phyloP scores from a whole-genome alignment of 2,888 invertebrate genomes.

The Parascotia fuliginaria region DNA sequence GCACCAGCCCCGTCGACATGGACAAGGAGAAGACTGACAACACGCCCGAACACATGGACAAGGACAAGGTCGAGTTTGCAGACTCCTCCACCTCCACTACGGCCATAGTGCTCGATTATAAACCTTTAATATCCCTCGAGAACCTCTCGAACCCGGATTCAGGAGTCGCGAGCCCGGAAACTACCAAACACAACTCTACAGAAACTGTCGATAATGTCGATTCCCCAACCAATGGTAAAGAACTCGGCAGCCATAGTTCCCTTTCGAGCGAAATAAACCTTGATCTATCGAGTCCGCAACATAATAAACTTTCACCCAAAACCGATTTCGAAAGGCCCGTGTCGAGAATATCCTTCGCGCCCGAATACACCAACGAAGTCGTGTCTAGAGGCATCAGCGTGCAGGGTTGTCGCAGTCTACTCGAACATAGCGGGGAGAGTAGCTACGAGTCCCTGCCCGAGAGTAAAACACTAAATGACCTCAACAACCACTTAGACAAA shows the following conservation, averaged over 20 bases:
- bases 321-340: slow-evolving; percentile 72
- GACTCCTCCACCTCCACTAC: slow-evolving; percentile 69
- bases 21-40: slow-evolving; percentile 85
- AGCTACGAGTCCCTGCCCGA: slow-evolving; percentile 67
- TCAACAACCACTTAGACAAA: slow-evolving; percentile 68
- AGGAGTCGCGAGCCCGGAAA: slow-evolving; percentile 84
- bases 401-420: slow-evolving; percentile 66
- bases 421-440: slow-evolving; percentile 72
- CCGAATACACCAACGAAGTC: slow-evolving; percentile 74
- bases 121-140: slow-evolving; percentile 71
- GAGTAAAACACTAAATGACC: slow-evolving; percentile 56
- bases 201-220: slow-evolving; percentile 81
- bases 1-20: slow-evolving; percentile 76
- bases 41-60: slow-evolving; percentile 85
- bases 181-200: slow-evolving; percentile 84
- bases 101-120: slow-evolving; percentile 70
- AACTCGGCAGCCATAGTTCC: slow-evolving; percentile 76
- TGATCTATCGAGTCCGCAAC: slow-evolving; percentile 83
- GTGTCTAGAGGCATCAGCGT: slow-evolving; percentile 75
- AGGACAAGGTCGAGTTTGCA: slow-evolving; percentile 83
- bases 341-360: slow-evolving; percentile 67
- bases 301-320: slow-evolving; percentile 68
- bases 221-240: slow-evolving; percentile 75
- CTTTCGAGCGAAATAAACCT: slow-evolving; percentile 85
- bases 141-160: slow-evolving; percentile 82